Evolutionary conservation across 2,797 vertebrate genomes (phyloP).

Genomic region (Esox lucius): DNA sequence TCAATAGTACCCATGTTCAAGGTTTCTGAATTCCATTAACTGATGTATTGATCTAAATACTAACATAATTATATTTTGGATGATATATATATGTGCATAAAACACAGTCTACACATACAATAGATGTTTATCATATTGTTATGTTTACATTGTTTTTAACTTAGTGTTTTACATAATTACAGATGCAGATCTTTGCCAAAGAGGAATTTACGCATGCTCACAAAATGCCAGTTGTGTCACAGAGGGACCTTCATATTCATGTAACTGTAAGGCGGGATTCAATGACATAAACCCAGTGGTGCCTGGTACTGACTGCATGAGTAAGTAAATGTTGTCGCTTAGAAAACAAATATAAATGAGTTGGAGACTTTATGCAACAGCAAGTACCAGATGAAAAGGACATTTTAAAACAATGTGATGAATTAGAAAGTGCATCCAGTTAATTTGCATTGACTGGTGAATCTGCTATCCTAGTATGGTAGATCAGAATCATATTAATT

Average conservation of each 20-base stretch:
- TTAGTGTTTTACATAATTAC: not conserved
- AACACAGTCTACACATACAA: not conserved
- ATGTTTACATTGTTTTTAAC: not conserved
- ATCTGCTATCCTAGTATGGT: not conserved
- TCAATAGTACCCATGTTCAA: constrained; percentile 6
- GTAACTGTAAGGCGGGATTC: constrained; percentile 13
- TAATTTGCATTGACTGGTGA: not conserved
- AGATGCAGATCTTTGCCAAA: constrained; percentile 23
- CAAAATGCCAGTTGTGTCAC: constrained; percentile 17
- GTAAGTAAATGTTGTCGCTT: constrained; percentile 1
- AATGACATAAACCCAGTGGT: constrained; percentile 6
- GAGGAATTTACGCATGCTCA: constrained; percentile 12
- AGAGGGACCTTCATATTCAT: constrained; percentile 18
- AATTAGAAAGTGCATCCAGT: not conserved
- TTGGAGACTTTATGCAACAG: not conserved
- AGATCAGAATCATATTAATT: not conserved
- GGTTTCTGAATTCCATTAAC: constrained; percentile 11
- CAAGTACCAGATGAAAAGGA: not conserved
- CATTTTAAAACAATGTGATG: not conserved
- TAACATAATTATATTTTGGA: not conserved
- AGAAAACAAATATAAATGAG: not conserved
- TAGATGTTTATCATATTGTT: not conserved
- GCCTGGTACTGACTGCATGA: constrained; percentile 20
- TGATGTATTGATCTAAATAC: not conserved
- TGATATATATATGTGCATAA: not conserved